phyloP scores from a whole-genome alignment of 2,797 vertebrate species.

The Sparidentex hasta region DNA sequence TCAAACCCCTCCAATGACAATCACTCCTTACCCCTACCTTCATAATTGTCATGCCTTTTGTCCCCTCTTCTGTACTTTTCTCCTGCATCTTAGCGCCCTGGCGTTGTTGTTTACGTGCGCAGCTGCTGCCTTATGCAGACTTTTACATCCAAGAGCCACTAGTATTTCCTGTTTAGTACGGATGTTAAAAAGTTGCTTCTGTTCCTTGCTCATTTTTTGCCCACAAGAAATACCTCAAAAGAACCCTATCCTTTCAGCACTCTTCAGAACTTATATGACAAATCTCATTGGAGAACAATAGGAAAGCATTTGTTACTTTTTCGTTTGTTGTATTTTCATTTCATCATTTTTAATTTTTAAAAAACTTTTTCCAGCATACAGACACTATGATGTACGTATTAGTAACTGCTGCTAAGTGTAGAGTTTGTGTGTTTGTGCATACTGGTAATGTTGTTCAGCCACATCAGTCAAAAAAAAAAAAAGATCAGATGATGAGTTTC shows the following conservation, averaged over 20 bases:
- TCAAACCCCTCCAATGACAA: slow-evolving; percentile 41
- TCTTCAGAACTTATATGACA: slow-evolving; percentile 26
- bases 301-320: slow-evolving; percentile 38
- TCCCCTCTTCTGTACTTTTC: neutral
- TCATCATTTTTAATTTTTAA: slow-evolving; percentile 6
- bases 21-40: slow-evolving; percentile 12
- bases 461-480: slow-evolving; percentile 29
- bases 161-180: slow-evolving; percentile 52
- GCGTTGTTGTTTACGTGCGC: slow-evolving; percentile 77
- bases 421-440: slow-evolving; percentile 45
- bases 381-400: slow-evolving; percentile 55
- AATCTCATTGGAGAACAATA: slow-evolving; percentile 46
- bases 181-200: slow-evolving; percentile 49
- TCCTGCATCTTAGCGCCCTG: slow-evolving; percentile 47
- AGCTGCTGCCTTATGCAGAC: slow-evolving; percentile 77
- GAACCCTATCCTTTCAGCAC: slow-evolving; percentile 12
- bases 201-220: slow-evolving; percentile 26
- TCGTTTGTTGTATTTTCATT: neutral
- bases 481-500: slow-evolving; percentile 49
- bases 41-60: neutral
- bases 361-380: slow-evolving; percentile 20
- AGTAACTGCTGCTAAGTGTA: slow-evolving; percentile 79
- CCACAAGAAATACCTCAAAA: slow-evolving; percentile 80
- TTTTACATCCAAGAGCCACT: slow-evolving; percentile 68
- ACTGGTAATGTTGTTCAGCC: slow-evolving; percentile 48